Evolutionary conservation across 53 echinoderm and acorn worm genomes (phyloP).

Genomic region (Holothuria leucospilota): DNA sequence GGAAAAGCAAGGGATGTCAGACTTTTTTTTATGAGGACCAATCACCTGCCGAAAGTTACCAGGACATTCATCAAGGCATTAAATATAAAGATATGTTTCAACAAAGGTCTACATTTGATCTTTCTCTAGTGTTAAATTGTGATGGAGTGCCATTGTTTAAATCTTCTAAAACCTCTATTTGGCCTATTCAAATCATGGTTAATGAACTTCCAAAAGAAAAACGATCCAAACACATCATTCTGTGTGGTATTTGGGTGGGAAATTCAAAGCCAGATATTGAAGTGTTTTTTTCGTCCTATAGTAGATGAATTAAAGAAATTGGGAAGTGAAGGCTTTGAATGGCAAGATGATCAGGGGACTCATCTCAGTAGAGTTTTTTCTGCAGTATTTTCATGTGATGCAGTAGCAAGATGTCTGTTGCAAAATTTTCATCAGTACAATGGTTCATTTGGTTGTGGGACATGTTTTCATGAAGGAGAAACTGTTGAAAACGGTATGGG

Average conservation of each 20-base stretch:
- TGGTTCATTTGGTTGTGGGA: slow-evolving; percentile 61
- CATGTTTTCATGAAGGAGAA: slow-evolving; percentile 62
- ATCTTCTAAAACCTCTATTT: slow-evolving; percentile 65
- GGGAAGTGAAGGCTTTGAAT: slow-evolving; percentile 34
- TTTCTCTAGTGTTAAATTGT: slow-evolving; percentile 53
- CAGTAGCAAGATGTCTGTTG: slow-evolving; percentile 49
- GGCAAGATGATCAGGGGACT: not conserved
- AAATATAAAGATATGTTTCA: slow-evolving; percentile 10
- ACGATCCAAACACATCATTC: slow-evolving; percentile 43
- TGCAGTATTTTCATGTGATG: slow-evolving; percentile 56
- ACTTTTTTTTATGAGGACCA: too few species aligned
- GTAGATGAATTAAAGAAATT: slow-evolving; percentile 49
- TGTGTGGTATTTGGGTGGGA: slow-evolving; percentile 66
- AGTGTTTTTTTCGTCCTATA: slow-evolving; percentile 54
- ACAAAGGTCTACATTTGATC: slow-evolving; percentile 11
- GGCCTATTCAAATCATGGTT: slow-evolving; percentile 61
- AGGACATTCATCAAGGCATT: slow-evolving; percentile 8
- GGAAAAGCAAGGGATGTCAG: not conserved
- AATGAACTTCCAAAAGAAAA: slow-evolving; percentile 60
- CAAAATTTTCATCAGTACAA: slow-evolving; percentile 65
- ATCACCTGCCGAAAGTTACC: not conserved
- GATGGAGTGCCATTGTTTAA: slow-evolving; percentile 73
- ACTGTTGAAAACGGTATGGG: slow-evolving; percentile 49
- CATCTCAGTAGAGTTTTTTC: slow-evolving; percentile 26
- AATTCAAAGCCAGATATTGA: slow-evolving; percentile 50